Evolutionary conservation across 2,113 vertebrate genomes (phyloP).

Genomic region (Panthera uncia): DNA sequence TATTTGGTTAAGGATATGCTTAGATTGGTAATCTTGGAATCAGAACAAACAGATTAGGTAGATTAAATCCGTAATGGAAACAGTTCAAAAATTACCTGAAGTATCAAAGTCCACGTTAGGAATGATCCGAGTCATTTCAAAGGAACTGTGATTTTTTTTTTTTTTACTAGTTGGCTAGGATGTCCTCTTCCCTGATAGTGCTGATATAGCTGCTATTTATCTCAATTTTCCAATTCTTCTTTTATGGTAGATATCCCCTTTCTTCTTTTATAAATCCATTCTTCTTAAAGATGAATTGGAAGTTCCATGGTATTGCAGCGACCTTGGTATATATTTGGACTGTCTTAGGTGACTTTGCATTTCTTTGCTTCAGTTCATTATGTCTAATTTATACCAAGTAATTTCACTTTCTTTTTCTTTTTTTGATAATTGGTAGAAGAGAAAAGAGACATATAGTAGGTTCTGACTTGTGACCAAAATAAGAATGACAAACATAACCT

Average conservation of each 20-base stretch:
- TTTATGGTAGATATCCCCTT: not conserved
- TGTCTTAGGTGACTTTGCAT: not conserved
- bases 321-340: not conserved
- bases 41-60: not conserved
- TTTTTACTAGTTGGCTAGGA: not conserved
- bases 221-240: not conserved
- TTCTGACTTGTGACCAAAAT: not conserved
- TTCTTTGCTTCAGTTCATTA: not conserved
- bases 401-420: not conserved
- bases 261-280: not conserved
- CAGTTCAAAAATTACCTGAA: not conserved
- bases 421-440: not conserved
- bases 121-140: not conserved
- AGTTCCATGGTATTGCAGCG: not conserved
- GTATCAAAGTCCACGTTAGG: not conserved
- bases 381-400: not conserved
- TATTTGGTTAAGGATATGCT: not conserved
- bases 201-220: not conserved
- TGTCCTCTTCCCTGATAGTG: not conserved
- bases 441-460: not conserved
- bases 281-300: not conserved
- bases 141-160: not conserved
- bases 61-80: not conserved
- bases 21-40: not conserved
- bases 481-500: not conserved